Percentiles rank a stretch among this genome's conserved stretches.
These are phyloP conservation scores for Patiria pectinifera DNA, from an alignment of 53 echinoderm and acorn worm species.

Conservation along the genomic window DNA sequence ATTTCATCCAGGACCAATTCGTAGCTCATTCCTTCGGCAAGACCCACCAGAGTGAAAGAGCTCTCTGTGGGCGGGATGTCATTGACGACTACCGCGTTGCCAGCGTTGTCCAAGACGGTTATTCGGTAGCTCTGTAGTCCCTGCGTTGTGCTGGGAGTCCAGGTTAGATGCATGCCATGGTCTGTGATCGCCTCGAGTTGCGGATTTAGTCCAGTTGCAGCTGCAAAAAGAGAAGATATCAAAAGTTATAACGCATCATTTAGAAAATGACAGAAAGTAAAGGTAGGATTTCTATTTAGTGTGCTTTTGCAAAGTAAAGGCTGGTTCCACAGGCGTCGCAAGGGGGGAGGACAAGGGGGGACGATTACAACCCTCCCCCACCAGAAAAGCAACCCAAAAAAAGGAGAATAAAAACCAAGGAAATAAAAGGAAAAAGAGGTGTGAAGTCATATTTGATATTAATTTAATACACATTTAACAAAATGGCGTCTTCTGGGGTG, in stretches of 20 bases:
- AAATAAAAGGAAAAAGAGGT: no score
- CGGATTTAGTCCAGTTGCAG: conserved; percentile 2
- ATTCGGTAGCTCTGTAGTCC: conserved; percentile 29
- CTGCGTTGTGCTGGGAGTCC: conserved; percentile 5
- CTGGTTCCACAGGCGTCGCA: no score
- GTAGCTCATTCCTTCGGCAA: not conserved
- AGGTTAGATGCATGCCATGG: conserved; percentile 32
- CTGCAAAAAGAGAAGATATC: not conserved
- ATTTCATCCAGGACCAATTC: conserved; percentile 32
- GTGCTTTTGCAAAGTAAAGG: no score
- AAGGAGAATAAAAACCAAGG: no score
- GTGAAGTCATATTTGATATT: no score
- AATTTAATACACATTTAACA: no score
- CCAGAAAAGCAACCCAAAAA: no score
- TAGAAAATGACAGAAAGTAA: no score
- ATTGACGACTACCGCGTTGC: not conserved
- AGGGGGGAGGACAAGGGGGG: no score
- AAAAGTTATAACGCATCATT: not conserved
- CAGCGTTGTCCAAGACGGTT: not conserved
- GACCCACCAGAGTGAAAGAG: not conserved
- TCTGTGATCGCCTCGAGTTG: conserved; percentile 20
- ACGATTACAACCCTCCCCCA: no score
- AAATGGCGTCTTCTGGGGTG: no score
- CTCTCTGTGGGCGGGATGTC: not conserved
- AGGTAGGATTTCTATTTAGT: no score